Base-by-base conservation (phyloP, 1,140 invertebrate species). In the Bombyx mandarina region DNA sequence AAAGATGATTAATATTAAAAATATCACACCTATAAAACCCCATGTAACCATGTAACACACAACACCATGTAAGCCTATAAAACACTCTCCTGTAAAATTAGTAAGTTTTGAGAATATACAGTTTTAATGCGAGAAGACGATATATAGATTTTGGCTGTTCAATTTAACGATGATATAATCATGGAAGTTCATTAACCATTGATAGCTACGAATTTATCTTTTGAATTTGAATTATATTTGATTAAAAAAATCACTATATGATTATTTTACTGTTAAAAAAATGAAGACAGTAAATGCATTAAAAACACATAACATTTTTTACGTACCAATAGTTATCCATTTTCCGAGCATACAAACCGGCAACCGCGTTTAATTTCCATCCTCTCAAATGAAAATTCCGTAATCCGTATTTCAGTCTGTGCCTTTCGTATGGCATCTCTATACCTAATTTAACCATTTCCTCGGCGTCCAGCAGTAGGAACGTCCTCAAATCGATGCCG, bases 401-500 rank as follows among this genome's bases (percentile, higher is more conserved):
- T 10, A 92, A 62, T 8, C 85, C 83, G 8, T 74, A 56, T 35
- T 80, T 66, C 49, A 91, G 76, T 62, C 85, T 77, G 57, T 89
- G 82, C 68, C 89, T 85, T 58, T 91, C 89, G 60, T 86, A 86
- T 52, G 83, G 85, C 61, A 91, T 83, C 22, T 89, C 79, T 12
- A 91, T 78, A 52, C 89, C 90, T 46, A 91, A 60, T 45, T 76
- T 71, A 2, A 77, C 60, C 63, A 92, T 75, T 62, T 89, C 87
- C 1, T 88, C 67, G 45, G 90, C 89, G 57, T 86, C 86, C 9
- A 91, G 58, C 35, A 83, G 70, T n/a, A 91, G 66, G 65, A 91
- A 90, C 9, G 65, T 79, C 58, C 82, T 83, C n/a, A 91, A 71
- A 66, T 82, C 74, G 62, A 90, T 88, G 18, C 71, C 65, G 53